Evolutionary conservation across 2,888 invertebrate species (phyloP), one percentile per base, ranked within the genome.

Genomic region (Lycia hirtaria): DNA sequence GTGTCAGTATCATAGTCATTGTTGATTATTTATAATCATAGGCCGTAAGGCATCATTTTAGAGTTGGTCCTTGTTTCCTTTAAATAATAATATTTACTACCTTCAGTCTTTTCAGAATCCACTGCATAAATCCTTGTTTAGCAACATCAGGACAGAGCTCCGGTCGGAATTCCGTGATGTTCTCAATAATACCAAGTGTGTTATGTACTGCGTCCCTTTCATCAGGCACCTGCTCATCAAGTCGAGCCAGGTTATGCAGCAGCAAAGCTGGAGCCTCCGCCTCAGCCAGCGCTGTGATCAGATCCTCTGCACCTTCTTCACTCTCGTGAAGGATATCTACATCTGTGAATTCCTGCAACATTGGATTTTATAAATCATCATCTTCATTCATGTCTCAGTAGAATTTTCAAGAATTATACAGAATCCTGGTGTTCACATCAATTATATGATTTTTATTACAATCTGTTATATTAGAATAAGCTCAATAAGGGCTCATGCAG

Each of bases 201-300:
- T 99, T 98, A 83, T 98, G 98, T 0, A 99, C 98, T 4, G 99
- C 99, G 83, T 99, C 98, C 30, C 96, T 93, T 88, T 99, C 99
- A 83, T 99, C 98, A 72, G 97, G 97, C 1, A 98, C 95, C 49
- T 93, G 93, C 83, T 99, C 99, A 85, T 99, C 98, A 2, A 99
- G 93, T 38, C 99, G 93, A 43, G 98, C 97, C 51, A 99, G 89
- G 88, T 98, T 99, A 87, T 98, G 98, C 1, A 99, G 96, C 4
- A 99, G 86, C 50, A 98, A 87, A 0, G 98, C 96, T 43, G 98
- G 95, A 6, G 97, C 95, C 87, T 99, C 98, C 45, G 97, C 97
- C 51, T 97, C 97, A 10, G 98, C 93, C 63, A 99, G 85, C 0
- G 97, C 96, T 76, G 97, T 97, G 47, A 99, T 96, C 14, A 99